Percentiles rank a stretch among this genome's conserved stretches.
These are phyloP conservation scores for Fistularia tabacaria DNA, from an alignment of 2,797 vertebrate species.

Conservation along the genomic window DNA sequence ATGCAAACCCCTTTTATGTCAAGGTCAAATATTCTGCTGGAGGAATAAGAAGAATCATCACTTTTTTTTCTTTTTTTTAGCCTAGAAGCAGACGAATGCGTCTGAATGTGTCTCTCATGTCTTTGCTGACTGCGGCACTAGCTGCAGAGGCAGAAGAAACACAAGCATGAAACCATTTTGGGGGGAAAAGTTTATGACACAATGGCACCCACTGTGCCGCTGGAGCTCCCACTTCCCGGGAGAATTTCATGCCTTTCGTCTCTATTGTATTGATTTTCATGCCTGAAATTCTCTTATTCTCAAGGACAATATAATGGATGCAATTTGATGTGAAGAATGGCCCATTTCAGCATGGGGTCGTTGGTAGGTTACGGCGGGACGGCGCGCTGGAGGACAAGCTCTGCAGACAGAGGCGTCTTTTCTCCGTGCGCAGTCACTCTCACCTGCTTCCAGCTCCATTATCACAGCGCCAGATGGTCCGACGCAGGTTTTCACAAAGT, in stretches of 20 bases:
- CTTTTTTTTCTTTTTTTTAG: no score
- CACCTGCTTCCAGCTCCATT: slow-evolving; percentile 56
- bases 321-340: slow-evolving; percentile 63
- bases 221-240: slow-evolving; percentile 52
- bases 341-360: slow-evolving; percentile 49
- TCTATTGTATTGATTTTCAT: slow-evolving; percentile 66
- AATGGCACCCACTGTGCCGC: slow-evolving; percentile 58
- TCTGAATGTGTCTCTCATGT: slow-evolving; percentile 10
- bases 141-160: slow-evolving; percentile 45
- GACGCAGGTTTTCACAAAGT: slow-evolving; percentile 62
- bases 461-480: slow-evolving; percentile 62
- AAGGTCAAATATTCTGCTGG: no score
- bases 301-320: slow-evolving; percentile 64
- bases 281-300: slow-evolving; percentile 61
- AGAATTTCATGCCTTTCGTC: slow-evolving; percentile 62
- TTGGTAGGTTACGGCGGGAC: slow-evolving; percentile 48
- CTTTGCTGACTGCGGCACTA: slow-evolving; percentile 25
- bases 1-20: no score
- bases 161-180: slow-evolving; percentile 41
- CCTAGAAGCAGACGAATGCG: no score
- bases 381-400: slow-evolving; percentile 23
- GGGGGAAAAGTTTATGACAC: slow-evolving; percentile 47
- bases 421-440: slow-evolving; percentile 25
- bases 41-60: no score
- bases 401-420: slow-evolving; percentile 15